phyloP scores from a whole-genome alignment of 2,113 vertebrate species.

The Microcebus murinus region DNA sequence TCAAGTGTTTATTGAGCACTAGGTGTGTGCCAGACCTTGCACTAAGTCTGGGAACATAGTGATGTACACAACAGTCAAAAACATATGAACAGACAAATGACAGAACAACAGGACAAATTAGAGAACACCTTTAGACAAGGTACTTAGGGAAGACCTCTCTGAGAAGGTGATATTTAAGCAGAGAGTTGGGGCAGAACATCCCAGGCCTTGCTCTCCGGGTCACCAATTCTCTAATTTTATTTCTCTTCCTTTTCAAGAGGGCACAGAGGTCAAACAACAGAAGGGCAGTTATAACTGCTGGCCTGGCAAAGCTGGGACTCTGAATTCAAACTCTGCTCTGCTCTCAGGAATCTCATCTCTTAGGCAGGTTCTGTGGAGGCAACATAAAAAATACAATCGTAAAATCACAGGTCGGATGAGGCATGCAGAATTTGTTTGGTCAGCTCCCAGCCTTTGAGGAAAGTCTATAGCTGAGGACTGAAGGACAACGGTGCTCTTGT shows the following conservation, averaged over 20 bases:
- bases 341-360: background rate
- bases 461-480: background rate
- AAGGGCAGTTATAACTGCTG: background rate
- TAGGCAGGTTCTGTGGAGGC: background rate
- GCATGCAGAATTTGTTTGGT: background rate
- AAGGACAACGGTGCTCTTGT: background rate
- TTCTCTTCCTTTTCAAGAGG: slow-evolving; percentile 27
- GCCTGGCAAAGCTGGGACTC: background rate
- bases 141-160: background rate
- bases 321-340: background rate
- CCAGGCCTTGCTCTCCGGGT: background rate
- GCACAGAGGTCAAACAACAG: background rate
- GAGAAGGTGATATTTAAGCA: background rate
- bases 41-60: background rate
- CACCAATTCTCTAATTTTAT: background rate
- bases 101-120: slow-evolving; percentile 12
- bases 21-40: background rate
- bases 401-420: background rate
- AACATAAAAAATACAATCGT: background rate
- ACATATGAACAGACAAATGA: background rate
- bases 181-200: background rate
- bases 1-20: background rate
- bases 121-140: background rate
- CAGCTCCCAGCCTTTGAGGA: background rate
- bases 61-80: background rate